A percentile compares a stretch with the other conserved stretches of the same genome.
Evolutionary conservation across 2,888 invertebrate genomes (phyloP).

Genomic region (Latheticus oryzae): DNA sequence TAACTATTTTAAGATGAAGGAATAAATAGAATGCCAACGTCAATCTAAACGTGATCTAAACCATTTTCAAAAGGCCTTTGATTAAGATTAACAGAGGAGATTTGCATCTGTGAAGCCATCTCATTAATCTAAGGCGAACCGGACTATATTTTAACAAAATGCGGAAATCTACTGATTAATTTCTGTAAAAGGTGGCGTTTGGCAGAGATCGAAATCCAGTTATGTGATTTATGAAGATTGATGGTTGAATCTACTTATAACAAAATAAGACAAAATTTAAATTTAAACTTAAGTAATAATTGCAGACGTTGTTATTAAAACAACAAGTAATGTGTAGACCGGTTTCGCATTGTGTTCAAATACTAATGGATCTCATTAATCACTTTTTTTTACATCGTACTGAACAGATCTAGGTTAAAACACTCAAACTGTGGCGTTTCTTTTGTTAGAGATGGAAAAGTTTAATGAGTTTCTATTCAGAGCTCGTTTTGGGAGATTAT

Average conservation of each 20-base stretch:
- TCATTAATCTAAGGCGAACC: no score
- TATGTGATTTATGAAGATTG: no score
- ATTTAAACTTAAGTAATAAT: conserved; percentile 1
- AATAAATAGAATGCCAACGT: no score
- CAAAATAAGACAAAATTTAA: no score
- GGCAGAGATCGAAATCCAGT: no score
- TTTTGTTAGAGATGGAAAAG: conserved; percentile 17
- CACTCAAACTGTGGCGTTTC: conserved; percentile 20
- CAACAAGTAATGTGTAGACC: background rate
- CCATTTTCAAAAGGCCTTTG: conserved; percentile 14
- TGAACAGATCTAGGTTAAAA: conserved; percentile 27
- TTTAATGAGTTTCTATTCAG: conserved; percentile 32
- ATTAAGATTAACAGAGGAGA: conserved; percentile 16
- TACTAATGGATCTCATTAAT: conserved; percentile 27
- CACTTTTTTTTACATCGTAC: conserved; percentile 20
- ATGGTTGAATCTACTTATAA: no score
- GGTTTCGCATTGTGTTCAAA: conserved; percentile 1
- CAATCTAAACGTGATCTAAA: conserved; percentile 19
- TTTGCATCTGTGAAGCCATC: conserved; percentile 2
- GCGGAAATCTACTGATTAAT: background rate
- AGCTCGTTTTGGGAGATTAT: conserved; percentile 7
- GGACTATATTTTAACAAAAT: no score
- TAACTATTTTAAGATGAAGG: no score
- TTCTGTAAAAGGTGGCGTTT: no score
- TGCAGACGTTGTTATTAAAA: background rate